Percentiles rank a stretch among this genome's conserved stretches.
Conservation (phyloP, 1,140 invertebrate genomes). For the Brachionus plicatilis region DNA sequence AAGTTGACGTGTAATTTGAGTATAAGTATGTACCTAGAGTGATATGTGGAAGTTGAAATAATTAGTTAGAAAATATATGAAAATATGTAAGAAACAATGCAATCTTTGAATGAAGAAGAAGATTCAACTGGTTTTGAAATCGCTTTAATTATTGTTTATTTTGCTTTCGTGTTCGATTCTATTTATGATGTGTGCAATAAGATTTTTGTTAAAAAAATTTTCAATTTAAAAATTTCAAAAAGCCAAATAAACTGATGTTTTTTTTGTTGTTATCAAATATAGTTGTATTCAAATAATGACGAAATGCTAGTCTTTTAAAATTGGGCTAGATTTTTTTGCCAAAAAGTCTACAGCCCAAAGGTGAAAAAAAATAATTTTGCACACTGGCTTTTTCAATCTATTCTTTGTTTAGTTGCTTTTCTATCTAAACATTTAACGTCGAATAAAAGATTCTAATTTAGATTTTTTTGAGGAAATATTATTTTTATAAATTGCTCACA, state of each 20-base stretch:
- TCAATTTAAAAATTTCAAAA: not conserved
- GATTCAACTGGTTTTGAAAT: not conserved
- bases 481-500: too few species aligned
- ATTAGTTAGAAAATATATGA: not conserved
- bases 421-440: not conserved
- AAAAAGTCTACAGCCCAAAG: not conserved
- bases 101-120: not conserved
- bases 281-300: not conserved
- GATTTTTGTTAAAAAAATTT: not conserved
- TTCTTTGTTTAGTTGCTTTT: not conserved
- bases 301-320: not conserved
- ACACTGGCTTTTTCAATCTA: not conserved
- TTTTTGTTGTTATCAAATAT: not conserved
- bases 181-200: conserved; percentile 27
- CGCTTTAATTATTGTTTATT: not conserved
- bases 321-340: not conserved
- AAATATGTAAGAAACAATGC: not conserved
- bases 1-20: not conserved
- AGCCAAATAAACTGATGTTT: conserved; percentile 1
- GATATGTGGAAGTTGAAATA: not conserved
- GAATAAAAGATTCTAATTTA: not conserved
- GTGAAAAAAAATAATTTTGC: not conserved
- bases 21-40: not conserved
- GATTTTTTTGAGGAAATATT: not conserved
- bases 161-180: conserved; percentile 33